Evolutionary conservation across 2,888 invertebrate genomes (phyloP).

Genomic region (Euphydryas editha): DNA sequence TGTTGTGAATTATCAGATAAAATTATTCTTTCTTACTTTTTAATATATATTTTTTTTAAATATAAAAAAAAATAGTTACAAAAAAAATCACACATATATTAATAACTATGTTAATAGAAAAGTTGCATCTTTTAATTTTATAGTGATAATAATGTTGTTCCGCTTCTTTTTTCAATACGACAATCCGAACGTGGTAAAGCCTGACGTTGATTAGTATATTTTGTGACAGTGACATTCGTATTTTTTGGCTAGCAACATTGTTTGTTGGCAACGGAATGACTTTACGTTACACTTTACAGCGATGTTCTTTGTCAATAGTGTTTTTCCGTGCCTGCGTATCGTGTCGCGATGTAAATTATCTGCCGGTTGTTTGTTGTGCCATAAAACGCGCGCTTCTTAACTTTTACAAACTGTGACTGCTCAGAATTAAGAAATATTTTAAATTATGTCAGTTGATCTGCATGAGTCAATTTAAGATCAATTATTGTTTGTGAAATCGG

Average conservation of each 20-base stretch:
- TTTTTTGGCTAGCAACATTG: conserved; percentile 27
- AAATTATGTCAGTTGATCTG: conserved; percentile 12
- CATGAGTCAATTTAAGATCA: conserved; percentile 22
- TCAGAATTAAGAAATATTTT: conserved; percentile 13
- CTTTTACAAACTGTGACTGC: conserved; percentile 20
- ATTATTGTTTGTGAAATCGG: conserved; percentile 27
- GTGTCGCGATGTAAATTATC: conserved; percentile 23
- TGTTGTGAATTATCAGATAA: no score
- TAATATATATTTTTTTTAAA: no score
- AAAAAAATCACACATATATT: no score
- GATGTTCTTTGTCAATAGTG: conserved; percentile 31
- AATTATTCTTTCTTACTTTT: no score
- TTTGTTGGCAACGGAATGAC: conserved; percentile 11
- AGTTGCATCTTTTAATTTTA: no score
- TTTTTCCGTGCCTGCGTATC: conserved; percentile 22
- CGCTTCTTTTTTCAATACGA: background rate
- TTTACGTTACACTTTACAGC: conserved; percentile 1
- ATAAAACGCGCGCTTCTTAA: conserved; percentile 29
- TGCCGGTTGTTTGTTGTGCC: conserved; percentile 22
- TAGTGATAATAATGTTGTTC: no score
- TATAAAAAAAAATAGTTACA: no score
- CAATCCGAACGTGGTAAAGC: background rate
- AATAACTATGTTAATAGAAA: no score
- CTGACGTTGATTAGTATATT: conserved; percentile 22
- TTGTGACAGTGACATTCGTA: conserved; percentile 11